A percentile compares a stretch with the other conserved stretches of the same genome.
These are phyloP conservation scores for Apis cerana DNA, from an alignment of 1,140 invertebrate species.

Conservation along the genomic window DNA sequence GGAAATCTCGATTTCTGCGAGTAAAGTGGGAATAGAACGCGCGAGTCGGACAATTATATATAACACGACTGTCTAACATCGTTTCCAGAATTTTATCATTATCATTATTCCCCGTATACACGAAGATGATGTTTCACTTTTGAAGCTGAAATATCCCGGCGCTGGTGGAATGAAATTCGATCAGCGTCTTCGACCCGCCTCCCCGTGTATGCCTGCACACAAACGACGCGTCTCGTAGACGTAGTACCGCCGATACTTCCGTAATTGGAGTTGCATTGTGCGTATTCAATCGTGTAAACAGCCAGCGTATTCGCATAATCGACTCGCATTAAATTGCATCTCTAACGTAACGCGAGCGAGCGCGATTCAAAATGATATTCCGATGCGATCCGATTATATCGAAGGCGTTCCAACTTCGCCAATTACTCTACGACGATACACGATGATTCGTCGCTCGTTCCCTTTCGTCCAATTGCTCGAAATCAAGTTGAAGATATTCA, in stretches of 20 bases:
- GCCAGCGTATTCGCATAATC: slow-evolving; percentile 29
- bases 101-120: accelerated
- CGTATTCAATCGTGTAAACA: slow-evolving; percentile 31
- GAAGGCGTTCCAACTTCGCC: slow-evolving; percentile 1
- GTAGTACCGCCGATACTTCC: slow-evolving; percentile 41
- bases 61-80: accelerated
- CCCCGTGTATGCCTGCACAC: neutral
- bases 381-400: slow-evolving; percentile 17
- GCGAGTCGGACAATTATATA: neutral
- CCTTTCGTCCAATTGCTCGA: too few relatives aligned
- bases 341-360: slow-evolving; percentile 38
- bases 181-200: neutral
- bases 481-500: neutral
- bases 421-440: neutral
- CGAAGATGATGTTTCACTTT: neutral
- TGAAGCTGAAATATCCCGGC: neutral
- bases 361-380: slow-evolving; percentile 21
- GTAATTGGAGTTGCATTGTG: slow-evolving; percentile 45
- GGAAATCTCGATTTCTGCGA: too few relatives aligned
- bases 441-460: too few relatives aligned
- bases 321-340: slow-evolving; percentile 48
- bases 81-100: neutral
- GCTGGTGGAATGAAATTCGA: neutral
- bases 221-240: slow-evolving; percentile 13
- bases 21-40: neutral